Base-by-base conservation (phyloP, 1,140 invertebrate genomes). In the Oncopeltus fasciatus region DNA sequence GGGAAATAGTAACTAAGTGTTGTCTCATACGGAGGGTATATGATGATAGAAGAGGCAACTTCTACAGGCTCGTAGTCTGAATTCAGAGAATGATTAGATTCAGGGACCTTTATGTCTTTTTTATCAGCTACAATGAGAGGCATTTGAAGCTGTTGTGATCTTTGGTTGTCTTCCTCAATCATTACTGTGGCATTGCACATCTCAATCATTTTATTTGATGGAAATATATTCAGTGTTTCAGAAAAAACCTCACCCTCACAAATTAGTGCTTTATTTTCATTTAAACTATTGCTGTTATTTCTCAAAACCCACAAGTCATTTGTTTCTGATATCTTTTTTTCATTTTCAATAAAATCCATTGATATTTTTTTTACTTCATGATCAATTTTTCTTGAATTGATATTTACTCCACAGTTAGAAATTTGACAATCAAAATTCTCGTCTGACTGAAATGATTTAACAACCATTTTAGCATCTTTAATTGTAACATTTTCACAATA, bases 1-100 rank as follows among this genome's bases (percentile, higher is more conserved):
- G n/a, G 66, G 21, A 24, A 57, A 59, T 57, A 67, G 57, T 65
- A 68, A 57, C 58, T 57, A 8, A 53, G 20, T 1, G 49, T 53
- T 4, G 49, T 24, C 4, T 24, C 26, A 11, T 53, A 53, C 1
- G 49, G 49, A 3, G 49, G 49, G 21, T 27, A 53, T 27, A 53
- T 24, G 14, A 53, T 53, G 49, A 53, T 14, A 1, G 49, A 53
- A 27, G 49, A 53, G 1, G 18, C 26, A 20, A 53, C 49, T 27
- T 53, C 49, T 2, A 53, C 49, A 2, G 49, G 49, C 12, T 53
- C 49, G 12, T 53, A 53, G 14, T 53, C 49, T 27, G 49, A 24
- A 53, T 53, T 53, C 1, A 24, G 14, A 3, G 18, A 8, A 5
- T 38, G 31, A 38, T 38, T n/a, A n/a, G n/a, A n/a, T n/a, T n/a